Evolutionary conservation across 2,113 vertebrate genomes (phyloP).

Genomic region (Cochlearius cochlearius): DNA sequence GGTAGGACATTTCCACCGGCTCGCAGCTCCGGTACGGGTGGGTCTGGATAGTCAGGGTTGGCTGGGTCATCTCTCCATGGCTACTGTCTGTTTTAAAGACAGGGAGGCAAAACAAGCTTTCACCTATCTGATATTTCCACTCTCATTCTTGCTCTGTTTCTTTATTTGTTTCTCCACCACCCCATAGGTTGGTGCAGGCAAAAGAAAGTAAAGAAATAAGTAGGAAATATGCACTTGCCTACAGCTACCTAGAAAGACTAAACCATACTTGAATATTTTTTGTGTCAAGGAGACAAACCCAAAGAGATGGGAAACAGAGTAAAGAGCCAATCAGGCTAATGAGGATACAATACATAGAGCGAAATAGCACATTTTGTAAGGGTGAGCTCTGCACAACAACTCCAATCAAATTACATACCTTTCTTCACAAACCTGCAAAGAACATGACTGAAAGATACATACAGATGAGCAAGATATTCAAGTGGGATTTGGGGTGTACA

Average conservation of each 20-base stretch:
- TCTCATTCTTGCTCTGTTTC: neutral
- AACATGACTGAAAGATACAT: neutral
- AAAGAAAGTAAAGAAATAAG: neutral
- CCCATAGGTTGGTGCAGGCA: neutral
- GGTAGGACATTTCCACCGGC: constrained; percentile 95
- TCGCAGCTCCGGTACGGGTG: constrained; percentile 93
- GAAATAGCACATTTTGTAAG: neutral
- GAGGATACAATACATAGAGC: neutral
- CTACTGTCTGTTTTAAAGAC: constrained; percentile 82
- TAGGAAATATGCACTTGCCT: neutral
- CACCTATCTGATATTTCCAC: neutral
- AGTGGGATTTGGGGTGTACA: neutral
- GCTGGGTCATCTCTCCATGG: constrained; percentile 88
- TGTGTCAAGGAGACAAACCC: neutral
- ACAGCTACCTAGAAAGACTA: neutral
- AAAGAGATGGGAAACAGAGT: neutral
- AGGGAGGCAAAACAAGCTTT: constrained; percentile 44
- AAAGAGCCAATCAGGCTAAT: neutral
- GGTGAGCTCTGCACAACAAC: neutral
- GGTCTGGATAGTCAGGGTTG: constrained; percentile 92
- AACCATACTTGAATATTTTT: neutral
- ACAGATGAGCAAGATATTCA: neutral
- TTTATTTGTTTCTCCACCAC: neutral
- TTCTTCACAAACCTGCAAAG: neutral
- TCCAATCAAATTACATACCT: neutral